phyloP scores from a whole-genome alignment of 2,113 vertebrate species.

The Morone saxatilis region DNA sequence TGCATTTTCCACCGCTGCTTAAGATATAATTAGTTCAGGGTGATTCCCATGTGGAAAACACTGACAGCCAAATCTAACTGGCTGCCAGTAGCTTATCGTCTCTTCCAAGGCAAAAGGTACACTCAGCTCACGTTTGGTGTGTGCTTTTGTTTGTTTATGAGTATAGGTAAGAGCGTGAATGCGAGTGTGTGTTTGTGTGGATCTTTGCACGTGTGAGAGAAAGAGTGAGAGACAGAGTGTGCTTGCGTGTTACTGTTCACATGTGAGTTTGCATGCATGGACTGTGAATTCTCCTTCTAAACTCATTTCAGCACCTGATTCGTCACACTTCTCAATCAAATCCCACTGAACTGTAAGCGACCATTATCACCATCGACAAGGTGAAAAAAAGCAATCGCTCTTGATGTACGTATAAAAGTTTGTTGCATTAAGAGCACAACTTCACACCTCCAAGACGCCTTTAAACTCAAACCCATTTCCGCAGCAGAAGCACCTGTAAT shows the following conservation, averaged over 20 bases:
- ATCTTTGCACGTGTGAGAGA: conserved; percentile 19
- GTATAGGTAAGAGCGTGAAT: conserved; percentile 9
- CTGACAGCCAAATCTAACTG: conserved; percentile 86
- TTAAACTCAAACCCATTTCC: conserved; percentile 61
- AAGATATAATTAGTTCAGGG: conserved; percentile 90
- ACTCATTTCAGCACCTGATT: conserved; percentile 27
- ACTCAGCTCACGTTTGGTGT: conserved; percentile 44
- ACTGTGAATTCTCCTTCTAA: conserved; percentile 33
- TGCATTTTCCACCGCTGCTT: conserved; percentile 87
- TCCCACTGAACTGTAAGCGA: conserved; percentile 2
- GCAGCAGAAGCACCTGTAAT: conserved; percentile 74
- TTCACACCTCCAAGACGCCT: conserved; percentile 59
- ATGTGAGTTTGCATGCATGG: conserved; percentile 26
- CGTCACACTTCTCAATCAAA: conserved; percentile 32
- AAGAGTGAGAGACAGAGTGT: neutral
- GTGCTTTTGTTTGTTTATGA: conserved; percentile 35
- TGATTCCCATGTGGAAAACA: conserved; percentile 87
- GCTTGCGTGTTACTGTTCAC: conserved; percentile 11
- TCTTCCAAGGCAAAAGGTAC: conserved; percentile 72
- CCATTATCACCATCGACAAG: conserved; percentile 17
- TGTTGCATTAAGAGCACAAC: conserved; percentile 23
- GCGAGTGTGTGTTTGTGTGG: conserved; percentile 1
- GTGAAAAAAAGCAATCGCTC: neutral
- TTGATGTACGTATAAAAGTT: conserved; percentile 24
- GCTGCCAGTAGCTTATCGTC: conserved; percentile 83